These are phyloP conservation scores for Onychomys torridus DNA, from an alignment of 2,797 vertebrate species.

Conservation along the genomic window DNA sequence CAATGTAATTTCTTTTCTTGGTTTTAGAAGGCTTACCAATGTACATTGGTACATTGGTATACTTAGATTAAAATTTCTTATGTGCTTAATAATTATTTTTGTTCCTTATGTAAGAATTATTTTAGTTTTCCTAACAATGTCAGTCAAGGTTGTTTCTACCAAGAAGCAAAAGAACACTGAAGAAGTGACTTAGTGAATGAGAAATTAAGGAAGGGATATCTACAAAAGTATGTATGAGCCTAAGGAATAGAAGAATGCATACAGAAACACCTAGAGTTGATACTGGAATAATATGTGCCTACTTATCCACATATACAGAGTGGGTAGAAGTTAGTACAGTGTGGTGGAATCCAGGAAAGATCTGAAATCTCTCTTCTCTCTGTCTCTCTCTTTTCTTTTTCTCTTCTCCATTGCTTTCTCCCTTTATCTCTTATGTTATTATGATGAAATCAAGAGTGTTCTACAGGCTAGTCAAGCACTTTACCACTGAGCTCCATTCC, in stretches of 20 bases:
- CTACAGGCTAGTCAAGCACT: background rate
- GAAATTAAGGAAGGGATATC: background rate
- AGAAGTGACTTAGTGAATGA: background rate
- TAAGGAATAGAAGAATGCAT: background rate
- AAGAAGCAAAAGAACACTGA: background rate
- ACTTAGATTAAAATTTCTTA: background rate
- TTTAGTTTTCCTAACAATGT: background rate
- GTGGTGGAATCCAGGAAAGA: background rate
- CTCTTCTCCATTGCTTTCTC: background rate
- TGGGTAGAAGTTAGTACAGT: background rate
- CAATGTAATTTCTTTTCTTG: background rate
- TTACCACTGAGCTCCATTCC: background rate
- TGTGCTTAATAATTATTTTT: background rate
- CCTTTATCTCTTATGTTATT: background rate
- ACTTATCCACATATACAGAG: too few species aligned
- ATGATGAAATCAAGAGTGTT: background rate
- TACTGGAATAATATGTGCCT: background rate
- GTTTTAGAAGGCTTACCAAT: background rate
- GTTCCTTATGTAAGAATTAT: background rate
- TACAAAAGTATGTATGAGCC: background rate
- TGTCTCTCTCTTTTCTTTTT: background rate
- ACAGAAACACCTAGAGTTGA: background rate
- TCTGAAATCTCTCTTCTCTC: background rate
- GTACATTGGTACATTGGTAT: background rate
- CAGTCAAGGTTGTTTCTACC: background rate